phyloP scores from a whole-genome alignment of 2,113 vertebrate species.

The Trogon surrucura region DNA sequence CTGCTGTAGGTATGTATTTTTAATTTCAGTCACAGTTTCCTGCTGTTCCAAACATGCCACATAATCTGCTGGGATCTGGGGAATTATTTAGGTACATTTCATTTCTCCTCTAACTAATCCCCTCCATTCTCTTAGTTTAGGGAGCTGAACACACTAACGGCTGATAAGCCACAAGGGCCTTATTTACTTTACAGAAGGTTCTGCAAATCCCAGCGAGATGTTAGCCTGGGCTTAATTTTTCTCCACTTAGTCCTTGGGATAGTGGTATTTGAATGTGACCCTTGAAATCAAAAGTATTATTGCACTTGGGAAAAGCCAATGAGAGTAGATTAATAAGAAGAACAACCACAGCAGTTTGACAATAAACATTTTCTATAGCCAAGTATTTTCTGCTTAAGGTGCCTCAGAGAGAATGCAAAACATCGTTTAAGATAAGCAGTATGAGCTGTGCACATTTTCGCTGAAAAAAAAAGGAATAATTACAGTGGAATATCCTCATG shows the following conservation, averaged over 20 bases:
- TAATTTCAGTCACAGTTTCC: constrained; percentile 66
- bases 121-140: constrained; percentile 52
- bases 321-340: neutral
- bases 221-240: constrained; percentile 17
- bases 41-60: constrained; percentile 48
- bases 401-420: neutral
- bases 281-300: constrained; percentile 29
- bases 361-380: neutral
- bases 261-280: constrained; percentile 34
- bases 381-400: neutral
- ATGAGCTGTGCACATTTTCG: neutral
- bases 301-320: constrained; percentile 9
- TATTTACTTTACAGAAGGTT: constrained; percentile 59
- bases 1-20: constrained; percentile 42
- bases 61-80: constrained; percentile 61
- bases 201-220: neutral
- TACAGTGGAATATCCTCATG: neutral
- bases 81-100: constrained; percentile 72
- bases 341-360: neutral
- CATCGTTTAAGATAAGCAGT: neutral
- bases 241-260: constrained; percentile 4
- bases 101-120: constrained; percentile 68
- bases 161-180: constrained; percentile 63
- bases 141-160: constrained; percentile 30
- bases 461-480: neutral